Percentiles rank a stretch among this genome's conserved stretches.
These are phyloP conservation scores for Battus philenor DNA, from an alignment of 1,140 invertebrate species.

Conservation along the genomic window DNA sequence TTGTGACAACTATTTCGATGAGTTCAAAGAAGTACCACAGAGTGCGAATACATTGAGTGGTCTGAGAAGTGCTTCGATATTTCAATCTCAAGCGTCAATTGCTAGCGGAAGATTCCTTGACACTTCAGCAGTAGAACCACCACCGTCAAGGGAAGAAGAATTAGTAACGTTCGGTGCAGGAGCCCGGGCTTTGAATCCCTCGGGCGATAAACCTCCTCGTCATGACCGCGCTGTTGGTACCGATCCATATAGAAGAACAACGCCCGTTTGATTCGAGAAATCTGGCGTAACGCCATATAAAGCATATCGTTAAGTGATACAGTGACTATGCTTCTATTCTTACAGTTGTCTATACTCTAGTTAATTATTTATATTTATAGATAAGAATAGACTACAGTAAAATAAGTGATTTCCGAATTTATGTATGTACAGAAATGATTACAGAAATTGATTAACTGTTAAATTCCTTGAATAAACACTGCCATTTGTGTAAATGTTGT, in stretches of 20 bases:
- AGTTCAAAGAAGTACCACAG: conserved; percentile 69
- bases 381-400: conserved; percentile 34
- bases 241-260: conserved; percentile 61
- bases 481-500: conserved; percentile 58
- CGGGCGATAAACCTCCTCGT: conserved; percentile 38
- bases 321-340: conserved; percentile 37
- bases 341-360: conserved; percentile 27
- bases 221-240: conserved; percentile 64
- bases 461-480: conserved; percentile 71
- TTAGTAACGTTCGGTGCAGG: conserved; percentile 62
- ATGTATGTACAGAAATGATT: conserved; percentile 50
- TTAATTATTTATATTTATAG: conserved; percentile 35
- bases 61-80: conserved; percentile 66
- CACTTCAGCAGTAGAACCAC: conserved; percentile 55
- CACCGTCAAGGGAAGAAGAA: conserved; percentile 62
- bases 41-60: conserved; percentile 67
- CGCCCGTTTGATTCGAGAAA: conserved; percentile 58
- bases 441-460: conserved; percentile 64
- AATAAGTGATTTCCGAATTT: conserved; percentile 65
- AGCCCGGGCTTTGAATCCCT: conserved; percentile 20
- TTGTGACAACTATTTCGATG: conserved; percentile 67
- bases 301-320: conserved; percentile 70
- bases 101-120: conserved; percentile 64
- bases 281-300: conserved; percentile 41
- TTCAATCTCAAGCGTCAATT: conserved; percentile 63